Evolutionary conservation across 1,140 invertebrate species (phyloP), one percentile per base, ranked within the genome.

Genomic region (Parapsyche elsis): DNA sequence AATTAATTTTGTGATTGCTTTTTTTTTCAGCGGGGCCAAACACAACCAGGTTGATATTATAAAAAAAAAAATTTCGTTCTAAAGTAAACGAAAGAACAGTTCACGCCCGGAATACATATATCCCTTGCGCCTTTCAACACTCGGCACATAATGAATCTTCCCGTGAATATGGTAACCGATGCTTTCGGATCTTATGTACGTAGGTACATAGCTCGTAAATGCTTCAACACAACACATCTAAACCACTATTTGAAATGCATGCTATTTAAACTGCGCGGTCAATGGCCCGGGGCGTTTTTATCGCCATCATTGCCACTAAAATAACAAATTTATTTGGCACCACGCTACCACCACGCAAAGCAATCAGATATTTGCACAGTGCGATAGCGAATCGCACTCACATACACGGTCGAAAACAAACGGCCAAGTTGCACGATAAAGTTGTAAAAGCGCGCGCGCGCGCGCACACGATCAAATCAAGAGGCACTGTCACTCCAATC

Each of bases 241-340:
- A 71, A 30, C 26, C 26, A 46, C 26, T 46, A 23, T 74, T 74
- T 46, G 16, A 74, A 74, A 74, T 19, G 46, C 16, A 74, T 38
- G 46, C 38, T 74, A 53, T 74, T 74, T 46, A n/a, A 67, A 67
- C 26, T 67, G 24, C 64, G 64, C 64, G 64, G 64, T 67, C 64
- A 24, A 23, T 23, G 64, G 24, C 64, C 64, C 30, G 57, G n/a
- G 64, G 24, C 19, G 24, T 14, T 67, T 67, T 67, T 67, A 67
- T 67, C 64, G 64, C 64, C 24, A 67, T 67, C 64, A 67, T 12
- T 67, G 64, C 24, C 24, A 67, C 21, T 67, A 67, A 67, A 67
- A 67, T 67, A 67, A 30, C 64, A 30, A 67, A 67, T 67, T 67
- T 67, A 67, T 67, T 67, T 67, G 64, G 64, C 64, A 67, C 10